Evolutionary conservation across 2,888 invertebrate genomes (phyloP).

Genomic region (Leptogaster cylindrica): DNA sequence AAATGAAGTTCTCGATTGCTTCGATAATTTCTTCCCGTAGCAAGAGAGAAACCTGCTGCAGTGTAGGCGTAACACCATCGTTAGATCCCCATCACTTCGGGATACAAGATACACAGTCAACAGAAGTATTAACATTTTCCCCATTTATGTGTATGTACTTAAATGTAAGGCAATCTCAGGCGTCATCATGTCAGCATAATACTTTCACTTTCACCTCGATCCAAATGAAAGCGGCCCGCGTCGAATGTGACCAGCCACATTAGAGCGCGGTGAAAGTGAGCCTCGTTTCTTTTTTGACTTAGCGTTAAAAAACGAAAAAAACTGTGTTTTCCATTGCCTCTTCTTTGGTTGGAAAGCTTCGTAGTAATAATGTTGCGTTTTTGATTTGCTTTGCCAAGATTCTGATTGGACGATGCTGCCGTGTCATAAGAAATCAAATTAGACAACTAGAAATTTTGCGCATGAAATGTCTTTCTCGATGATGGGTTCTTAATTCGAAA

Average conservation of each 20-base stretch:
- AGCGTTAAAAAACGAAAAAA: background rate
- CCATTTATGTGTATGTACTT: slow-evolving; percentile 9
- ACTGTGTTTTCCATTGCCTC: background rate
- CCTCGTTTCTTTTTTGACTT: background rate
- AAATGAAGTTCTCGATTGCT: slow-evolving; percentile 62
- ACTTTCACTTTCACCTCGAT: slow-evolving; percentile 25
- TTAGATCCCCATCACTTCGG: background rate
- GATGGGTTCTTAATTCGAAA: too few relatives aligned
- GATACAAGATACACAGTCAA: background rate
- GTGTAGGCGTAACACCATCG: background rate
- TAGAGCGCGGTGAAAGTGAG: slow-evolving; percentile 20
- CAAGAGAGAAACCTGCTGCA: slow-evolving; percentile 40
- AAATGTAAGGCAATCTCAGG: slow-evolving; percentile 8
- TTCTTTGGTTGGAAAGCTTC: slow-evolving; percentile 12
- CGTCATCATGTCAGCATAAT: background rate
- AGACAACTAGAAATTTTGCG: too few relatives aligned
- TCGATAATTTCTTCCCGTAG: slow-evolving; percentile 54
- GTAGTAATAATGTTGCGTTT: slow-evolving; percentile 2
- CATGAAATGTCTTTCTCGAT: too few relatives aligned
- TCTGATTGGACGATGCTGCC: background rate
- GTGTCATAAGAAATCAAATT: background rate
- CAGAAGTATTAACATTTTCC: background rate
- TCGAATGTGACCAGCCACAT: background rate
- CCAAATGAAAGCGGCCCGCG: slow-evolving; percentile 5
- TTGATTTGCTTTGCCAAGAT: background rate